Conservation (phyloP, 2,888 invertebrate species). For the Sylvicola cinctus region DNA sequence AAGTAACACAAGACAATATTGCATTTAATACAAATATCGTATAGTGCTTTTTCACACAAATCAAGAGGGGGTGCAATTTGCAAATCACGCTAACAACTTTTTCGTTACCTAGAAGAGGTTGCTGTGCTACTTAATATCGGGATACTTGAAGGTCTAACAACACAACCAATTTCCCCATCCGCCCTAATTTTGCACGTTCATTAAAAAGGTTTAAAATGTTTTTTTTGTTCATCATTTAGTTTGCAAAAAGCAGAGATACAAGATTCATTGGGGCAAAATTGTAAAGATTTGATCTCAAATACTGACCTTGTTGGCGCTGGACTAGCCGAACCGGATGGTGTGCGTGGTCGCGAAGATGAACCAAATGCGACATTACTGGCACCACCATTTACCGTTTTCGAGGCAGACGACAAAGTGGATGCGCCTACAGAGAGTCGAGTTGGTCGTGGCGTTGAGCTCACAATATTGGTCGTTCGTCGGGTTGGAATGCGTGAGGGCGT, state of each 20-base stretch:
- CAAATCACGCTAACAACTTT: too few species aligned
- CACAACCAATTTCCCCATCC: too few species aligned
- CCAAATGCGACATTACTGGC: slow-evolving; percentile 32
- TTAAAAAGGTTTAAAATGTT: neutral
- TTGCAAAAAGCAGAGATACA: slow-evolving; percentile 4
- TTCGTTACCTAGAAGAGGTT: too few species aligned
- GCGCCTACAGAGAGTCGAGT: slow-evolving; percentile 33
- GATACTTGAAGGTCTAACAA: slow-evolving; percentile 14
- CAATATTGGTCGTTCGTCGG: slow-evolving; percentile 37
- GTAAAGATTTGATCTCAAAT: too few species aligned
- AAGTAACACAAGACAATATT: too few species aligned
- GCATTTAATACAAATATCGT: too few species aligned
- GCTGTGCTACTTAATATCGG: slow-evolving; percentile 19
- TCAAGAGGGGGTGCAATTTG: too few species aligned
- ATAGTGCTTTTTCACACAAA: too few species aligned
- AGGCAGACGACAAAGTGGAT: slow-evolving; percentile 20
- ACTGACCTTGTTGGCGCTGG: slow-evolving; percentile 56
- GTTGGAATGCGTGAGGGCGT: slow-evolving; percentile 59
- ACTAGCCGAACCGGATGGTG: slow-evolving; percentile 57
- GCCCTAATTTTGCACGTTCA: neutral
- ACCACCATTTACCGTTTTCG: slow-evolving; percentile 32
- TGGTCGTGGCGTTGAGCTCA: slow-evolving; percentile 31
- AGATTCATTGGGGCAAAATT: too few species aligned
- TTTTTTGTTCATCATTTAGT: neutral
- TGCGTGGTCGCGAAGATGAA: slow-evolving; percentile 38